phyloP scores from a whole-genome alignment of 2,888 invertebrate genomes.

The Agapetus fuscipes region DNA sequence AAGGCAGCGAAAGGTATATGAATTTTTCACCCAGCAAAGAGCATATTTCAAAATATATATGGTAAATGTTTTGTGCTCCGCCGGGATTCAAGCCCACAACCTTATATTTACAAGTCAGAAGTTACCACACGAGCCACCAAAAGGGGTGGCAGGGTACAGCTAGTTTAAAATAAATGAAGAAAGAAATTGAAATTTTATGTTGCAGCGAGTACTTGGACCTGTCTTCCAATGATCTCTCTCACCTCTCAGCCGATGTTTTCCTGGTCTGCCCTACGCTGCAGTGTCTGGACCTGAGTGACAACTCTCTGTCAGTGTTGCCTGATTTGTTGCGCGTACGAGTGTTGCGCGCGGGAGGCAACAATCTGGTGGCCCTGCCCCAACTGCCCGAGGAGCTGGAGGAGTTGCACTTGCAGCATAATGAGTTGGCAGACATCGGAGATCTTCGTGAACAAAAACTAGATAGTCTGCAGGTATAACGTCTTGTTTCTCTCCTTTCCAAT shows the following conservation, averaged over 20 bases:
- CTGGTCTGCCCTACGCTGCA: slow-evolving; percentile 31
- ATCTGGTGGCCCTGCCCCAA: slow-evolving; percentile 37
- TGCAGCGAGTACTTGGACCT: slow-evolving; percentile 39
- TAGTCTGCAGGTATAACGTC: slow-evolving; percentile 4
- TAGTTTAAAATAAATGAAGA: too few species aligned
- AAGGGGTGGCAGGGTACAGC: too few species aligned
- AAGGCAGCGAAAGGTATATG: too few species aligned
- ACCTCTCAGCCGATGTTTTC: slow-evolving; percentile 37
- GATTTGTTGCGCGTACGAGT: slow-evolving; percentile 36
- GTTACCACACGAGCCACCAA: too few species aligned
- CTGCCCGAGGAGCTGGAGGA: slow-evolving; percentile 37
- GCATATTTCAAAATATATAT: too few species aligned
- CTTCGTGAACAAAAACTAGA: not conserved
- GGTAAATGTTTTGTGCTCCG: too few species aligned
- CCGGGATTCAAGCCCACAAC: too few species aligned
- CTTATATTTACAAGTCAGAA: too few species aligned
- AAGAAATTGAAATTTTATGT: too few species aligned
- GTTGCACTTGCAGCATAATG: slow-evolving; percentile 39
- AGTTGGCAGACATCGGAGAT: slow-evolving; percentile 15
- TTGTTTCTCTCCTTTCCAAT: too few species aligned
- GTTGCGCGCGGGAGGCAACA: slow-evolving; percentile 35
- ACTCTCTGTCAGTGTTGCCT: slow-evolving; percentile 38
- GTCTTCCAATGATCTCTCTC: slow-evolving; percentile 39
- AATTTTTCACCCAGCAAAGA: too few species aligned
- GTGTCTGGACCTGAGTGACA: slow-evolving; percentile 40